phyloP scores from a whole-genome alignment of 2,113 vertebrate species.

The Bubalus kerabau region DNA sequence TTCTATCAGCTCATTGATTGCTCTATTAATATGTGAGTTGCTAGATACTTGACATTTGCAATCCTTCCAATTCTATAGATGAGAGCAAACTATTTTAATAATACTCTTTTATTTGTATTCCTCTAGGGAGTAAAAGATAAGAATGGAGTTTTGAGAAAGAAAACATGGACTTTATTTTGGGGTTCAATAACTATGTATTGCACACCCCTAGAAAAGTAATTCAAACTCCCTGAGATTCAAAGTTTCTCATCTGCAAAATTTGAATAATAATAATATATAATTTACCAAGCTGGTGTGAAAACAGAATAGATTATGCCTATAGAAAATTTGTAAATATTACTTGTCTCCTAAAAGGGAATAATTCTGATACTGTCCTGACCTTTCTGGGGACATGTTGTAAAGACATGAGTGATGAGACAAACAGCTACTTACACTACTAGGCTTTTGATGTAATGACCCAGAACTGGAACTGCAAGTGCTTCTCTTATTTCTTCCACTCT shows the following conservation, averaged over 20 bases:
- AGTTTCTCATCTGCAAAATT: not conserved
- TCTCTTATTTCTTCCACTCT: not conserved
- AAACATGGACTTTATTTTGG: constrained; percentile 4
- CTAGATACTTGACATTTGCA: not conserved
- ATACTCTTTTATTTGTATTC: not conserved
- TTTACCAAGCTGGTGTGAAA: not conserved
- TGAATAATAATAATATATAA: constrained; percentile 5
- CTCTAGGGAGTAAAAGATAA: constrained; percentile 6
- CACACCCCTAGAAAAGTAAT: not conserved
- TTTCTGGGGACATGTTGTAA: not conserved
- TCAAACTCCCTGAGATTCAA: not conserved
- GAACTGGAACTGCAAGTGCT: not conserved
- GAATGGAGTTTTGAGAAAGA: not conserved
- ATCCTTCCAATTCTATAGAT: not conserved
- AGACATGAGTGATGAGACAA: not conserved
- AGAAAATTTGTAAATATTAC: constrained; percentile 31
- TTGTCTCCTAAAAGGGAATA: not conserved
- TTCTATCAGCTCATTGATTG: constrained; percentile 20
- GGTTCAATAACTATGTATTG: not conserved
- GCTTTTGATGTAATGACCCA: not conserved
- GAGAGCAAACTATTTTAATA: constrained; percentile 2
- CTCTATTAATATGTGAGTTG: not conserved
- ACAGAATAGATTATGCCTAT: not conserved
- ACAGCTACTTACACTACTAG: not conserved
- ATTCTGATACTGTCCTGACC: not conserved